phyloP scores from a whole-genome alignment of 2,113 vertebrate genomes.

The Hucho hucho region DNA sequence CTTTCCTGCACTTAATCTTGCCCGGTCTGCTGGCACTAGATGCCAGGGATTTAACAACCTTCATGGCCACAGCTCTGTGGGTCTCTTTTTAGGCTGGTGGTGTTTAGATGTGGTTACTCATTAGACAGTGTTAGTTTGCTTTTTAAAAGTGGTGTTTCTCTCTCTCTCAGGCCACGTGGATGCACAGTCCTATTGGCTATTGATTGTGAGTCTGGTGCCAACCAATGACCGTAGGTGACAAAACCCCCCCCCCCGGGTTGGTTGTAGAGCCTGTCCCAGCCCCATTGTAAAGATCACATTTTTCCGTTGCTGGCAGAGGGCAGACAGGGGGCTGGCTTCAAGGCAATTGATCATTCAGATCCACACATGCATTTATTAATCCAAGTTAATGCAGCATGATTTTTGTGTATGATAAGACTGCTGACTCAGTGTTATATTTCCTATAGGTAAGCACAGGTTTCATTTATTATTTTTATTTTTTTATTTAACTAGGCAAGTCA shows the following conservation, averaged over 20 bases:
- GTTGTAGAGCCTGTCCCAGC: not conserved
- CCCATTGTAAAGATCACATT: conserved; percentile 2
- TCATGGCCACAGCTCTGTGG: not conserved
- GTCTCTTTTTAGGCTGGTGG: too few species aligned
- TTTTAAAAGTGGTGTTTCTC: not conserved
- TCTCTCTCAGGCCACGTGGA: too few species aligned
- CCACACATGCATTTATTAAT: not conserved
- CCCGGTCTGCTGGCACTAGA: conserved; percentile 12
- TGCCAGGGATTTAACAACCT: not conserved
- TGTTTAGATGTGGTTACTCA: too few species aligned
- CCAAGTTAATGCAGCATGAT: not conserved
- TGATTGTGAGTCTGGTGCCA: not conserved
- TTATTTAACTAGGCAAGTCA: too few species aligned
- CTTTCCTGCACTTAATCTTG: too few species aligned
- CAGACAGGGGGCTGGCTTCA: not conserved
- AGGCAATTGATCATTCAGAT: not conserved
- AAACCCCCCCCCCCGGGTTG: too few species aligned
- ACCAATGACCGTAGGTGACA: too few species aligned
- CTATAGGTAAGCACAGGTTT: not conserved
- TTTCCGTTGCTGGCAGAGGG: not conserved
- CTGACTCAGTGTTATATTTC: not conserved
- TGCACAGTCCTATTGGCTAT: conserved; percentile 3
- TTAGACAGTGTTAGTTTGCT: too few species aligned
- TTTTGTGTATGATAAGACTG: not conserved
- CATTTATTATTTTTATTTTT: too few species aligned